Percentiles rank a stretch among this genome's conserved stretches.
phyloP scores from a whole-genome alignment of 2,888 invertebrate genomes.

The Melinaea menophilus region DNA sequence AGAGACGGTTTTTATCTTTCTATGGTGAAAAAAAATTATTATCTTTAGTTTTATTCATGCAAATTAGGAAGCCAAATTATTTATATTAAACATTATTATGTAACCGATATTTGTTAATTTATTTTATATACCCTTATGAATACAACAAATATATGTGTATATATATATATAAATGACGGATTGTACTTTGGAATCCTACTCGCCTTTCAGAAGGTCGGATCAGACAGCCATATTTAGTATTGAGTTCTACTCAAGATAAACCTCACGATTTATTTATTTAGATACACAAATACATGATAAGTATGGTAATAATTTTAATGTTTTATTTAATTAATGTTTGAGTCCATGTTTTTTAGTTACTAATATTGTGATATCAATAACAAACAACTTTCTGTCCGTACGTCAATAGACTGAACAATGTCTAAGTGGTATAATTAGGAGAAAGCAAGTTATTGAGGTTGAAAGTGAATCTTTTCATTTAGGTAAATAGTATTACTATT shows the following conservation, averaged over 20 bases:
- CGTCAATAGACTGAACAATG: constrained; percentile 13
- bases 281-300: background rate
- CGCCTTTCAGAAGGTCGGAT: background rate
- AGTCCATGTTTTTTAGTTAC: too few relatives aligned
- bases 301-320: too few relatives aligned
- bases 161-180: background rate
- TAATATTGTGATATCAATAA: background rate
- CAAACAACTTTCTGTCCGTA: background rate
- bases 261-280: background rate
- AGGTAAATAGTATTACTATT: constrained; percentile 3
- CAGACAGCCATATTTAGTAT: background rate
- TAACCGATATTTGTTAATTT: too few relatives aligned
- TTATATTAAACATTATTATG: too few relatives aligned
- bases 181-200: background rate
- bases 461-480: constrained; percentile 6
- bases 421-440: constrained; percentile 24
- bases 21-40: too few relatives aligned
- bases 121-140: background rate
- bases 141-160: background rate
- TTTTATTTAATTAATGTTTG: too few relatives aligned
- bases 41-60: too few relatives aligned
- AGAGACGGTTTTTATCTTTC: too few relatives aligned
- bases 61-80: too few relatives aligned
- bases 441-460: constrained; percentile 15
- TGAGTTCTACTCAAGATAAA: background rate